Base-by-base conservation (phyloP, 1,140 invertebrate species). In the Plectrocnemia conspersa region DNA sequence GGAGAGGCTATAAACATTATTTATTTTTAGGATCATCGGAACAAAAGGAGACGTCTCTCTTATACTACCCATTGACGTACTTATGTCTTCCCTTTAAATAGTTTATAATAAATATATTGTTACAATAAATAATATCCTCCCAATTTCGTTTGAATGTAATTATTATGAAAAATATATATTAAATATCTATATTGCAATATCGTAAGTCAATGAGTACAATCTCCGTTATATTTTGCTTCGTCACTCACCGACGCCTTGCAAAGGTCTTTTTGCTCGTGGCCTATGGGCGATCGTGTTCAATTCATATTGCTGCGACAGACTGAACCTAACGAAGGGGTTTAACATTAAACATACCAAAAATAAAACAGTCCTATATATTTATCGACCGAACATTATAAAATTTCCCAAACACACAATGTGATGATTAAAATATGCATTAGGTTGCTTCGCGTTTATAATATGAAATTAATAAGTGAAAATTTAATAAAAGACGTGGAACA, bases 341-440 rank as follows among this genome's bases (percentile, higher is more conserved):
- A 56, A 56, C 54, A 56, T 56, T 56, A 56, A 56, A 47, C 46
- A 49, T 50, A 50, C 38, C 47, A 50, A 50, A 45, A 50, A 50
- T 38, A 38, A 19, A 35, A 38, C n/a, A n/a, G n/a, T n/a, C n/a
- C n/a, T n/a, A n/a, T n/a, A n/a, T n/a, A n/a, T n/a, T n/a, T n/a
- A n/a, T n/a, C n/a, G n/a, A n/a, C n/a, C n/a, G n/a, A n/a, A n/a
- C n/a, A n/a, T n/a, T n/a, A n/a, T n/a, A n/a, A n/a, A n/a, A n/a
- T n/a, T n/a, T n/a, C n/a, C n/a, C n/a, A n/a, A n/a, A n/a, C n/a
- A n/a, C n/a, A n/a, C n/a, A n/a, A n/a, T n/a, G n/a, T n/a, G n/a
- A n/a, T n/a, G n/a, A n/a, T n/a, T n/a, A n/a, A n/a, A n/a, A n/a
- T n/a, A n/a, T n/a, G n/a, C n/a, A n/a, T n/a, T n/a, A n/a, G n/a